A percentile compares a stretch with the other conserved stretches of the same genome.
phyloP scores from a whole-genome alignment of 2,888 invertebrate genomes.

The Antitype chi region DNA sequence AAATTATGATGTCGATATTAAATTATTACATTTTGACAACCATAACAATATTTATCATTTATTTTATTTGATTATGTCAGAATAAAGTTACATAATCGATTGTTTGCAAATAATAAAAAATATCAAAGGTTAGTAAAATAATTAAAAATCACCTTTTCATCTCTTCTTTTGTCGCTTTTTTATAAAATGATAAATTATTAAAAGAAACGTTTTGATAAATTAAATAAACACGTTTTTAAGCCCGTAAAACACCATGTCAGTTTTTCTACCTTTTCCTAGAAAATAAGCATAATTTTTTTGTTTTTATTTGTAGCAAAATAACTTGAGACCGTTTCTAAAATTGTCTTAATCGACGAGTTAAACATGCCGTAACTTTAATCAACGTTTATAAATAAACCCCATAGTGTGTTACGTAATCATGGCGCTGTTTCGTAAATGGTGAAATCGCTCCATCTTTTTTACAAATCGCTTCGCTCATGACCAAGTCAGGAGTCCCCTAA shows the following conservation, averaged over 20 bases:
- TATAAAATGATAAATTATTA: background rate
- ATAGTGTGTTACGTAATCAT: too few species aligned
- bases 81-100: background rate
- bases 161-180: background rate
- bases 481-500: conserved; percentile 1
- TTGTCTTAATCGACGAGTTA: too few species aligned
- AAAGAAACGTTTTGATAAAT: background rate
- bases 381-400: too few species aligned
- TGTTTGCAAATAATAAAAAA: background rate
- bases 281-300: background rate
- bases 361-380: too few species aligned
- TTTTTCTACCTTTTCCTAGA: background rate
- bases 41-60: background rate
- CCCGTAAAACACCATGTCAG: background rate
- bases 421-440: too few species aligned
- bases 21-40: background rate
- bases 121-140: background rate
- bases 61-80: background rate
- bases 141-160: background rate
- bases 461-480: conserved; percentile 5
- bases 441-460: too few species aligned
- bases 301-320: background rate
- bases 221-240: background rate
- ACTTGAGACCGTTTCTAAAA: background rate
- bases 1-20: background rate